A percentile compares a stretch with the other conserved stretches of the same genome.
phyloP scores from a whole-genome alignment of 2,113 vertebrate species.

The Chloroceryle aenea region DNA sequence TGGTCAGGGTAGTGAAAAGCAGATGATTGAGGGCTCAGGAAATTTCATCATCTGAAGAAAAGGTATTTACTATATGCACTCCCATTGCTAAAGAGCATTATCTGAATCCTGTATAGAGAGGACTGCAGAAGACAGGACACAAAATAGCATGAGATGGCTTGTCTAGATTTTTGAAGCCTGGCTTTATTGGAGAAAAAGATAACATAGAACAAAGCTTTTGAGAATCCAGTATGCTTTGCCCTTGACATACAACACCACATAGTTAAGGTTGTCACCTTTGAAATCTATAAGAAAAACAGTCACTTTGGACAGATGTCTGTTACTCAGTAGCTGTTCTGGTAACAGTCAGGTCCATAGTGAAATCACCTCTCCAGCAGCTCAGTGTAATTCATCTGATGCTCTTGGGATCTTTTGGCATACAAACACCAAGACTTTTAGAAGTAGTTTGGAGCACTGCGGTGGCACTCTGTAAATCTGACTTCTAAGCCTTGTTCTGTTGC shows the following conservation, averaged over 20 bases:
- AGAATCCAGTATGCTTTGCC: neutral
- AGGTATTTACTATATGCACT: constrained; percentile 1
- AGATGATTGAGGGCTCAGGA: constrained; percentile 21
- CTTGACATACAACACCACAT: neutral
- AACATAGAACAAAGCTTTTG: neutral
- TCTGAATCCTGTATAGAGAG: neutral
- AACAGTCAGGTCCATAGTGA: neutral
- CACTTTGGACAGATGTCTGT: neutral
- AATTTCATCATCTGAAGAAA: neutral
- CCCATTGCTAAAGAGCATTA: neutral
- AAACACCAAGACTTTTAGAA: neutral
- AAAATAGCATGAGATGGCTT: neutral
- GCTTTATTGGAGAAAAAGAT: neutral
- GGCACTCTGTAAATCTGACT: neutral
- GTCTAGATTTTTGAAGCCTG: neutral
- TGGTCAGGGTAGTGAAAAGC: neutral
- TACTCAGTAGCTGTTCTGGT: neutral
- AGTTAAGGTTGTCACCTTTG: neutral
- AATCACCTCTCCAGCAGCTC: neutral
- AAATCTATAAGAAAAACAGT: neutral
- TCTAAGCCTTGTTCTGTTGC: neutral
- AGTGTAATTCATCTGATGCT: neutral
- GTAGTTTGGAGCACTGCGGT: neutral
- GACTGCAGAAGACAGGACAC: neutral
- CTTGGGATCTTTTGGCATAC: neutral